Base-by-base conservation (phyloP, 2,113 vertebrate genomes). In the Pipa parva region DNA sequence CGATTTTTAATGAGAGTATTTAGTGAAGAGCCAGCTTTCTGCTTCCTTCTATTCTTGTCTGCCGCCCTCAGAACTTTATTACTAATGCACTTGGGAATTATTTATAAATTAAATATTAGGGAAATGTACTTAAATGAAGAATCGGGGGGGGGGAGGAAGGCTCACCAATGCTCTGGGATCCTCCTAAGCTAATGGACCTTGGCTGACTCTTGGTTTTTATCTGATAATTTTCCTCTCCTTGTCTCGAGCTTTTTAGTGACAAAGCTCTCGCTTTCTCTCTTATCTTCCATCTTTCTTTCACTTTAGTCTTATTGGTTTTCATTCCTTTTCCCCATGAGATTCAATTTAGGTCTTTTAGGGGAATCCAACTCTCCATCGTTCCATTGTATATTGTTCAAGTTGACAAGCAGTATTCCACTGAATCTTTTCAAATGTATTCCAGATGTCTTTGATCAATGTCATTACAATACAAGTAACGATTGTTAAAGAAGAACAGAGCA, bases 21-120 rank as follows among this genome's bases (percentile, higher is more conserved):
- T 66, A 70, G 79, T 84, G 81, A 79, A 80, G 75, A 81, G 80
- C 63, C 73, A 77, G 81, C 78, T 74, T 76, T 84, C 73, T 75
- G 76, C 79, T 83, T 83, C 81, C 83, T 79, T 87, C 79, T 76
- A 85, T 76, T 82, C 71, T 81, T 81, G 85, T 89, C 87, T 90
- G 84, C 84, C 74, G 80, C 83, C 85, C 84, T 67, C 66, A 79
- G 76, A 76, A 80, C 61, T 84, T 83, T 87, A 83, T 86, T 79
- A 52, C 75, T 55, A 74, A 81, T 80, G 75, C 90, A 81, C 76
- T 77, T 79, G 88, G 89, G 85, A 87, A 83, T 75, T 75, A 84
- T 76, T 85, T 85, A 88, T 88, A 89, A 90, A 92, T 92, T 85
- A 90, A 89, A 88, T 87, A 88, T 85, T 85, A 87, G 84, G 73